These are phyloP conservation scores for Coendou prehensilis DNA, from an alignment of 2,797 vertebrate species.

Conservation along the genomic window DNA sequence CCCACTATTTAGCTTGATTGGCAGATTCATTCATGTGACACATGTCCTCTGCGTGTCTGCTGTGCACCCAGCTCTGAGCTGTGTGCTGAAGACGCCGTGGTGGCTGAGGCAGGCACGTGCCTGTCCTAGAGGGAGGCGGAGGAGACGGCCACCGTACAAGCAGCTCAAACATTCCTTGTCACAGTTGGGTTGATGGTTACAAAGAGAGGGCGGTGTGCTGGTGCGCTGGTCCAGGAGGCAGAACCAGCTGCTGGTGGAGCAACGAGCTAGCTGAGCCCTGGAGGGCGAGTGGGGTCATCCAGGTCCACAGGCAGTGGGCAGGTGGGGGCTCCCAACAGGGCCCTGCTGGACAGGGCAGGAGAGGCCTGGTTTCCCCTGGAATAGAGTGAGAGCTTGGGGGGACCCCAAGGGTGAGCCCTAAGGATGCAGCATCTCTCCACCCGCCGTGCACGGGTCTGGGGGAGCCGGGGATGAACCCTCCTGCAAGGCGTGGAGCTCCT, in stretches of 20 bases:
- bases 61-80: not conserved
- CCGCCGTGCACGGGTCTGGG: not conserved
- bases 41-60: not conserved
- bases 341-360: not conserved
- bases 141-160: fast-evolving
- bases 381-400: not conserved
- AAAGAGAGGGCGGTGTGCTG: not conserved
- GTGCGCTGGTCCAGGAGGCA: not conserved
- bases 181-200: not conserved
- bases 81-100: not conserved
- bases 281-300: not conserved
- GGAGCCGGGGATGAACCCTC: not conserved
- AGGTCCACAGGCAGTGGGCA: not conserved
- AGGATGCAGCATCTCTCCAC: fast-evolving
- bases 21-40: not conserved
- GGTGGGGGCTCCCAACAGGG: too few species aligned
- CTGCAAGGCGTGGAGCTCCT: not conserved
- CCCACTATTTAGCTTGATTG: not conserved
- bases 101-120: not conserved
- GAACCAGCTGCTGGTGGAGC: not conserved
- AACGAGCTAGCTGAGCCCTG: not conserved
- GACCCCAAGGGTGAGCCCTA: fast-evolving
- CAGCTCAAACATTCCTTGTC: fast-evolving
- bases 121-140: not conserved
- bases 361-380: not conserved